Evolutionary conservation across 2,888 invertebrate genomes (phyloP), one percentile per base, ranked within the genome.

Genomic region (Eugnorisma glareosa): DNA sequence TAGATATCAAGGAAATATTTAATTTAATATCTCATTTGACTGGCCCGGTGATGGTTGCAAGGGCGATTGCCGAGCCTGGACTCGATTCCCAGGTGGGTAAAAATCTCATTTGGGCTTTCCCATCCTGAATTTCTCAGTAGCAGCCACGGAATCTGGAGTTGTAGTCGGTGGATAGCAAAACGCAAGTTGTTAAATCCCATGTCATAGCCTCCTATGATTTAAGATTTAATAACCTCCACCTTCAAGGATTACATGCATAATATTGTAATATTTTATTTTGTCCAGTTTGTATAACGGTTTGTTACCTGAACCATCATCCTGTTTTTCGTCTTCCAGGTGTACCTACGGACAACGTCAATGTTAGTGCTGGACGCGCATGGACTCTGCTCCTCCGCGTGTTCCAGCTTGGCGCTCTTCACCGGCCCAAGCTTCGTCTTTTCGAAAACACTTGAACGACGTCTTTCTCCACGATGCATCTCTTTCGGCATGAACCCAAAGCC

Each of bases 281-380:
- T 73, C 18, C 31, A 43, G 31, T 73, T 21, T n/a, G 3, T 51
- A 15, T 21, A 15, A 40, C 3, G 7, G 37, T 31, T 15, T 21
- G 28, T 63, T 91, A 97, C 96, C 94, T 97, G 97, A 0, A 98
- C 97, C 77, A 94, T 96, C 94, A 98, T 97, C 75, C 97, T 97
- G 88, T 97, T 97, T 77, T 95, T 96, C 83, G 98, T 98, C 75
- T 93, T 97, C 96, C 98, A 97, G 0, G 98, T 98, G 90, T 97
- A 98, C 80, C 98, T 93, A 80, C 97, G 94, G 0, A 98, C 97
- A 1, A 96, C 91, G 63, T 96, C 94, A 11, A 95, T 94, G 74
- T 96, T 95, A 0, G 93, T 92, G 79, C 95, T 96, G 0, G 96
- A 96, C 87, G 94, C 89, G 88, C 96, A 91, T 75, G 94, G 92